Evolutionary conservation across 2,113 vertebrate species (phyloP), one percentile per base, ranked within the genome.

Genomic region (Synchiropus splendidus): DNA sequence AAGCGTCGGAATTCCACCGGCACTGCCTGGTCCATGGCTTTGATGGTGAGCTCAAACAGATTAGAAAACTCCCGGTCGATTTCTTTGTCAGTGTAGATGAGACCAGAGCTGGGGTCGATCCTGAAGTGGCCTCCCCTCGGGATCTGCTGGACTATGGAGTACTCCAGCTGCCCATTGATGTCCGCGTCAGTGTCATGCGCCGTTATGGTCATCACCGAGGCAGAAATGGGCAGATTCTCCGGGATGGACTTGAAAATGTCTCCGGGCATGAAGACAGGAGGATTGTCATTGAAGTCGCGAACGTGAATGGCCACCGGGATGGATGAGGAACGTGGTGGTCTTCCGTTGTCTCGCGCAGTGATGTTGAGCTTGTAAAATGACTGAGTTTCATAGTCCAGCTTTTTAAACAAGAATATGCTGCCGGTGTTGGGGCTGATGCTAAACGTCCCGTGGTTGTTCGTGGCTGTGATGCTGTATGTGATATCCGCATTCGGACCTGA

Each of bases 351-450:
- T 58, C 88, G 90, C 0, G 92, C 95, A 0, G 91, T 95, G 70
- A 99, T 85, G 46, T 99, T 99, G 35, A 99, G 75, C 58, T 88
- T 93, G 70, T 94, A 99, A 36, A 96, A 54, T 2, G 92, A 88
- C 17, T 97, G 94, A 0, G 92, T 94, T 74, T 99, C 95, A 58
- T 85, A 99, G 77, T 99, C 95, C 80, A 99, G 58, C 49, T 86
- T 94, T 62, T 92, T 93, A 6, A 92, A 86, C 35, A 98, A 74
- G 37, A 99, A 98, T 54, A 99, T 89, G 65, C 92, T 97, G 42
- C 94, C 95, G 0, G 95, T 98, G 79, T 91, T 95, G 21, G 93
- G 87, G 75, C 94, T 97, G 39, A 99, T 91, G 77, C 91, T 94
- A 45, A 99, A 99, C 0, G 92, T 95, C 13, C 93, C 94, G 0